Conservation (phyloP, 1,140 invertebrate species). For the Penaeus chinensis region DNA sequence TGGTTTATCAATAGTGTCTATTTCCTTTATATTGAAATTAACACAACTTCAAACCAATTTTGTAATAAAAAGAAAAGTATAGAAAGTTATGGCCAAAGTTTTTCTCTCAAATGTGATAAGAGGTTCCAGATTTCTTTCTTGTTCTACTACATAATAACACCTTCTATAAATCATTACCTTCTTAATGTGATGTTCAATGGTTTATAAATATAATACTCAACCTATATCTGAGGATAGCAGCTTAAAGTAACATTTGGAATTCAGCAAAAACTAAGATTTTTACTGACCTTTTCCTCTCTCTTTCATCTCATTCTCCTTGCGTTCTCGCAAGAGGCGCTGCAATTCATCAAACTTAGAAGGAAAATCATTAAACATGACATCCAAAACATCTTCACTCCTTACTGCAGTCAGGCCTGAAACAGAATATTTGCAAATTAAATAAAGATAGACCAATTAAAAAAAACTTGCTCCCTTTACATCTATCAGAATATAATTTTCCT, state of each 20-base stretch:
- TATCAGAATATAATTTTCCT: slow-evolving; percentile 60
- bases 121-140: not conserved
- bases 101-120: not conserved
- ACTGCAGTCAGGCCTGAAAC: slow-evolving; percentile 85
- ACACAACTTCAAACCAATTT: no score
- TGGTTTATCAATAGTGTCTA: no score
- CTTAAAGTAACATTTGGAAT: not conserved
- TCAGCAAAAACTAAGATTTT: slow-evolving; percentile 1
- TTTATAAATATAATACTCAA: no score
- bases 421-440: not conserved
- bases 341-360: slow-evolving; percentile 96
- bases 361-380: slow-evolving; percentile 95
- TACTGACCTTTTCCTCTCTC: slow-evolving; percentile 76
- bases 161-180: not conserved
- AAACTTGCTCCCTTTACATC: not conserved
- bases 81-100: no score
- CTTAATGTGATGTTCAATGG: not conserved
- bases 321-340: slow-evolving; percentile 83
- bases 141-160: not conserved
- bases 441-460: not conserved
- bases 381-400: slow-evolving; percentile 89
- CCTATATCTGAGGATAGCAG: no score
- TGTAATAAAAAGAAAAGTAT: no score
- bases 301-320: slow-evolving; percentile 79
- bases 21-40: no score